Base-by-base conservation (phyloP, 1,140 invertebrate species). In the Rhopalosiphum maidis region DNA sequence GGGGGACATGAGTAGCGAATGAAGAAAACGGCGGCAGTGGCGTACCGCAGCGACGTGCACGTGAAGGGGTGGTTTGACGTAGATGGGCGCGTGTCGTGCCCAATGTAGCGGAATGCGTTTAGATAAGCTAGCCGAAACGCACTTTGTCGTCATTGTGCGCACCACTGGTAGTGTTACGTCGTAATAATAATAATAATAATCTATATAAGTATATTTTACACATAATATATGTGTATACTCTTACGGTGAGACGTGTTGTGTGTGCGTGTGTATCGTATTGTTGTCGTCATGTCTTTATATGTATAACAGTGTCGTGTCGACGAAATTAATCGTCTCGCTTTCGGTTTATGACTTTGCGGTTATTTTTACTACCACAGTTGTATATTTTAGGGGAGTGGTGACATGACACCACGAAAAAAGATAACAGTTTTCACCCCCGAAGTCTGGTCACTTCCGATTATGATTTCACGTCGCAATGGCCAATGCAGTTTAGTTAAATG, bases 91-190 rank as follows among this genome's bases (percentile, higher is more conserved):
- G 43, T 35, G 60, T 46, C 46, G 90, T 92, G 91, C 91, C 91
- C 46, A 93, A 93, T 93, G 91, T 93, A 54, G 23, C 91, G 91
- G 91, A 93, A 93, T 54, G 82, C 91, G 91, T 93, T 93, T 93
- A 93, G 91, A 93, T 93, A 93, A 93, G 91, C 90, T 51, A 35
- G 55, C 30, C 60, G 60, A n/a, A 68, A 91, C 68, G 43, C 68
- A 46, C n/a, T 91, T 68, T 46, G 60, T 68, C 91, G 91, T 92
- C 48, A 85, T 92, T 51, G 77, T 92, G 35, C 25, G 89, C 48
- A 21, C 60, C 21, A 35, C 60, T 68, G 48, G 90, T 46, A 37
- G 86, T 48, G 86, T n/a, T 6, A 87, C 86, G 43, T 87, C 8
- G 86, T 88, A 23, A 88, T 88, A n/a, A n/a, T 85, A 51, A 37